phyloP scores from a whole-genome alignment of 2,888 invertebrate species.

The Hemithea aestivaria region DNA sequence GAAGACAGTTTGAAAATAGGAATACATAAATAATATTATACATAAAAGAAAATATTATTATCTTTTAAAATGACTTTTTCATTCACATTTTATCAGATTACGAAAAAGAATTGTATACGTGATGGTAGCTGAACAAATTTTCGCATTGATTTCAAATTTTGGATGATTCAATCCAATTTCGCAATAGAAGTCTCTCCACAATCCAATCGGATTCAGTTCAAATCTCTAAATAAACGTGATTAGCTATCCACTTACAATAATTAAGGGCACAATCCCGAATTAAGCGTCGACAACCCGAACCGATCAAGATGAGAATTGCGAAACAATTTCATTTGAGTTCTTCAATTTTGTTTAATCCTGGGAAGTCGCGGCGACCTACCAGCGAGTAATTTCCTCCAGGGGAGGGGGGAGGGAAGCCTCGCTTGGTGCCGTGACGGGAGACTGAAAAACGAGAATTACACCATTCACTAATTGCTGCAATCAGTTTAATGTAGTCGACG shows the following conservation, averaged over 20 bases:
- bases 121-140: no score
- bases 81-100: no score
- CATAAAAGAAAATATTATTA: no score
- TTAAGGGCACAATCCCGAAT: slow-evolving; percentile 52
- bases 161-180: slow-evolving; percentile 2
- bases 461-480: slow-evolving; percentile 77
- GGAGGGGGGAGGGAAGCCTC: slow-evolving; percentile 33
- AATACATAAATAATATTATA: no score
- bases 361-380: slow-evolving; percentile 63
- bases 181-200: slow-evolving; percentile 28
- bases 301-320: slow-evolving; percentile 61
- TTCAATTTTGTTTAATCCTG: slow-evolving; percentile 72
- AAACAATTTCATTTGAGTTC: slow-evolving; percentile 69
- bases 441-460: slow-evolving; percentile 75
- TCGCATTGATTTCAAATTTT: slow-evolving; percentile 26
- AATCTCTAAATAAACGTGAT: slow-evolving; percentile 51
- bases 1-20: no score
- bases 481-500: slow-evolving; percentile 77
- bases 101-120: no score
- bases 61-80: no score
- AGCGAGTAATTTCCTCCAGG: slow-evolving; percentile 69
- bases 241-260: slow-evolving; percentile 63
- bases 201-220: slow-evolving; percentile 31
- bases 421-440: slow-evolving; percentile 22
- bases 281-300: slow-evolving; percentile 51